These are phyloP conservation scores for Carettochelys insculpta DNA, from an alignment of 2,113 vertebrate genomes.

Conservation along the genomic window DNA sequence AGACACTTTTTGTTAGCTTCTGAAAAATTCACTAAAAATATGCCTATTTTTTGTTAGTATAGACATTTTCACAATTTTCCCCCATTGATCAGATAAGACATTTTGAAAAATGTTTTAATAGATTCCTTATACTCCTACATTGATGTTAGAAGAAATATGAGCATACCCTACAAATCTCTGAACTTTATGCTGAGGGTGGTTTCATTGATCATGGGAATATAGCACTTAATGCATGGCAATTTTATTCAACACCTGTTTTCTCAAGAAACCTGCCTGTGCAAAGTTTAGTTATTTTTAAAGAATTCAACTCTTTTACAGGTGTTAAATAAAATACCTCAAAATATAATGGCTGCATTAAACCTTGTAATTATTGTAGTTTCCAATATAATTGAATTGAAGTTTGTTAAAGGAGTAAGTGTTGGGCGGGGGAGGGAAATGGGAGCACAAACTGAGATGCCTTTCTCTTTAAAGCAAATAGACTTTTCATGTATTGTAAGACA, in stretches of 20 bases:
- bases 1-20: background rate
- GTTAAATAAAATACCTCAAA: conserved; percentile 65
- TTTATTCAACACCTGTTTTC: background rate
- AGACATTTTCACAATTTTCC: background rate
- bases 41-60: background rate
- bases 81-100: background rate
- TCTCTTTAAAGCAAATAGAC: conserved; percentile 69
- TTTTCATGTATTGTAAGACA: conserved; percentile 55
- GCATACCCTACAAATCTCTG: background rate
- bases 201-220: background rate
- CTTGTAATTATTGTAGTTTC: conserved; percentile 70
- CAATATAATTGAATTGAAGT: conserved; percentile 64
- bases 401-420: conserved; percentile 47
- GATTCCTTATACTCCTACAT: background rate
- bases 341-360: conserved; percentile 66
- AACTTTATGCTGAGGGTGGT: background rate
- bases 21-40: background rate
- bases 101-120: background rate
- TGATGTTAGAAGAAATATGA: background rate
- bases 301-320: conserved; percentile 42
- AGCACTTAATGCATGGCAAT: background rate
- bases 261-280: conserved; percentile 34
- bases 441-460: conserved; percentile 59
- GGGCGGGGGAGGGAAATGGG: conserved; percentile 41
- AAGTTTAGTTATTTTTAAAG: conserved; percentile 54